phyloP scores from a whole-genome alignment of 2,113 vertebrate species.

The Porphyrio hochstetteri region DNA sequence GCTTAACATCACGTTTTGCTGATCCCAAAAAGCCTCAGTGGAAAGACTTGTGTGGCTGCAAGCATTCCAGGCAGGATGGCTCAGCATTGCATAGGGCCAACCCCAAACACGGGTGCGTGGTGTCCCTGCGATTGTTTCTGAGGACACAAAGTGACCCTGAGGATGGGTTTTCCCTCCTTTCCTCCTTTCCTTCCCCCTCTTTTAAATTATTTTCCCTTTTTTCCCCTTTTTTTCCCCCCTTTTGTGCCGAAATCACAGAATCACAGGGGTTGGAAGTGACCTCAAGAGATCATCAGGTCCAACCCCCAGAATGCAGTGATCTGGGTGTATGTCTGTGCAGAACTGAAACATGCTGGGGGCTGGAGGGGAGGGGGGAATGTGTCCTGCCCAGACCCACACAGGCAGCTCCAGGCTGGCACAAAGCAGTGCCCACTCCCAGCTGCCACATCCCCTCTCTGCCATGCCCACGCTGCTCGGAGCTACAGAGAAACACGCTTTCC shows the following conservation, averaged over 20 bases:
- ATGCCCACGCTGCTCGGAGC: not conserved
- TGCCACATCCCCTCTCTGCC: not conserved
- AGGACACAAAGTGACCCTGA: not conserved
- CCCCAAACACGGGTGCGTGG: not conserved
- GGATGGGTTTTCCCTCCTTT: not conserved
- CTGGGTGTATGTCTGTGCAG: not conserved
- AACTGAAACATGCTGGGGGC: not conserved
- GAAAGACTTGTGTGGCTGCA: not conserved
- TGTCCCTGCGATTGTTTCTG: not conserved
- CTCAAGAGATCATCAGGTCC: not conserved
- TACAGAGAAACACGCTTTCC: rapidly evolving
- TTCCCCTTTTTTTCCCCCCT: not conserved
- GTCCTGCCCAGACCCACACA: not conserved
- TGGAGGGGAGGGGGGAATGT: not conserved
- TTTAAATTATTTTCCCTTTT: too few relatives aligned
- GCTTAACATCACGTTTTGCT: not conserved
- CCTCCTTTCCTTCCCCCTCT: not conserved
- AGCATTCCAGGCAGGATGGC: not conserved
- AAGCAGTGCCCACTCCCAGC: not conserved
- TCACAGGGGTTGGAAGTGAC: too few relatives aligned
- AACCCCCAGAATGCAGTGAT: not conserved
- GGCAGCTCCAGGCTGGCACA: not conserved
- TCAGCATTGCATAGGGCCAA: not conserved
- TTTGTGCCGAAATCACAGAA: not conserved
- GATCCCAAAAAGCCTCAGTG: not conserved